These are phyloP conservation scores for Ophion slaviceki DNA, from an alignment of 2,888 invertebrate genomes.

Conservation along the genomic window DNA sequence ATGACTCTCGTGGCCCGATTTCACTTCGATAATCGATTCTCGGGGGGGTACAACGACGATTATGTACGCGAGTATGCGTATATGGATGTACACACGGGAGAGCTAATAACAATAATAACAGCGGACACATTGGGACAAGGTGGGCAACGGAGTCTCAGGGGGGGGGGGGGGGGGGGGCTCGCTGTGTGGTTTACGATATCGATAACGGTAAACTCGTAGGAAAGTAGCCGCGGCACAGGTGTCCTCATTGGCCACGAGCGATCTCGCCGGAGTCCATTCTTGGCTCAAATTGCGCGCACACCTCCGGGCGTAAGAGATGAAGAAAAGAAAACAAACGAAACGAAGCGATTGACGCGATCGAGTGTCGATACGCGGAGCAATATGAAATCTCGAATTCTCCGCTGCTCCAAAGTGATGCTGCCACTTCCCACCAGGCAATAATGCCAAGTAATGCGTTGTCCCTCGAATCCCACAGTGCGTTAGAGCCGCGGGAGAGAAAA, in stretches of 20 bases:
- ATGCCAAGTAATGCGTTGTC: conserved; percentile 44
- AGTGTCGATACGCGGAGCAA: conserved; percentile 7
- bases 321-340: conserved; percentile 39
- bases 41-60: background rate
- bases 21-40: conserved; percentile 65
- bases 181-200: conserved; percentile 68
- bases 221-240: conserved; percentile 68
- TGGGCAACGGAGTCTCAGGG: conserved; percentile 26
- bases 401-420: conserved; percentile 13
- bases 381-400: conserved; percentile 58
- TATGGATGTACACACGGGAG: background rate
- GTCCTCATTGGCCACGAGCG: conserved; percentile 66
- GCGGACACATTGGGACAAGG: conserved; percentile 36
- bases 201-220: conserved; percentile 70
- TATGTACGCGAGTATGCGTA: background rate
- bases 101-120: conserved; percentile 58
- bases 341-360: conserved; percentile 17
- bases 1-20: conserved; percentile 60
- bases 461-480: conserved; percentile 32
- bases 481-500: conserved; percentile 33
- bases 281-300: conserved; percentile 26
- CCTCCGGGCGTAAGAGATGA: background rate
- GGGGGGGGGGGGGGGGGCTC: conserved; percentile 52
- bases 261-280: conserved; percentile 52
- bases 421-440: conserved; percentile 5